These are phyloP conservation scores for Ptychodera flava DNA, from an alignment of 35 echinoderm and acorn worm species.

Conservation along the genomic window DNA sequence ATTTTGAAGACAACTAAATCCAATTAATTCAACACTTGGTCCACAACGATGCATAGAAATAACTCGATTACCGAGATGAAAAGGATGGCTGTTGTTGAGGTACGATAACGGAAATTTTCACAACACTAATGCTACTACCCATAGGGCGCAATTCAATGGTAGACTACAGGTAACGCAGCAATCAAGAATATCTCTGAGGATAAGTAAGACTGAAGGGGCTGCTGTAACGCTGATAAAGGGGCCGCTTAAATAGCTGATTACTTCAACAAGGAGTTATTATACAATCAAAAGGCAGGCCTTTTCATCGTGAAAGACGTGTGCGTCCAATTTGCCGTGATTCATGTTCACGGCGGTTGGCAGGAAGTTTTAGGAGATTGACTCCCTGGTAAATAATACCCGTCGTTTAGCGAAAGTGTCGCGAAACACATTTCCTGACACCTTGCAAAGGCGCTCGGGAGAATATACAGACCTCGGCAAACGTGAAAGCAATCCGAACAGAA, in stretches of 20 bases:
- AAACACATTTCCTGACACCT: too few relatives aligned
- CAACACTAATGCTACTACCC: too few relatives aligned
- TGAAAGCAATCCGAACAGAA: too few relatives aligned
- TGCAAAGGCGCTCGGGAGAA: too few relatives aligned
- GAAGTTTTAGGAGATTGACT: neutral
- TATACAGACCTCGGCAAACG: too few relatives aligned
- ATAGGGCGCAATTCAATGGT: too few relatives aligned
- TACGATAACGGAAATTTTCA: neutral
- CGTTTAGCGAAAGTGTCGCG: too few relatives aligned
- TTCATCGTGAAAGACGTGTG: neutral
- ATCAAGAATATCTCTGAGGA: too few relatives aligned
- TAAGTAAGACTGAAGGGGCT: too few relatives aligned
- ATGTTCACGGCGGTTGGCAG: neutral
- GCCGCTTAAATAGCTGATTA: neutral
- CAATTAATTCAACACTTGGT: neutral
- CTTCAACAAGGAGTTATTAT: neutral
- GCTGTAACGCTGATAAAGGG: too few relatives aligned
- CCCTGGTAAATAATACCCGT: too few relatives aligned
- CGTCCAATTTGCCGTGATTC: neutral
- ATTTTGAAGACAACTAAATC: neutral
- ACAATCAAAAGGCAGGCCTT: neutral
- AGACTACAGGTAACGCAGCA: too few relatives aligned
- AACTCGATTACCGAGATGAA: neutral
- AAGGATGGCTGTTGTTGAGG: neutral
- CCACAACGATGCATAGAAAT: neutral